Evolutionary conservation across 1,140 invertebrate species (phyloP), one percentile per base, ranked within the genome.

Genomic region (Lethrus apterus): DNA sequence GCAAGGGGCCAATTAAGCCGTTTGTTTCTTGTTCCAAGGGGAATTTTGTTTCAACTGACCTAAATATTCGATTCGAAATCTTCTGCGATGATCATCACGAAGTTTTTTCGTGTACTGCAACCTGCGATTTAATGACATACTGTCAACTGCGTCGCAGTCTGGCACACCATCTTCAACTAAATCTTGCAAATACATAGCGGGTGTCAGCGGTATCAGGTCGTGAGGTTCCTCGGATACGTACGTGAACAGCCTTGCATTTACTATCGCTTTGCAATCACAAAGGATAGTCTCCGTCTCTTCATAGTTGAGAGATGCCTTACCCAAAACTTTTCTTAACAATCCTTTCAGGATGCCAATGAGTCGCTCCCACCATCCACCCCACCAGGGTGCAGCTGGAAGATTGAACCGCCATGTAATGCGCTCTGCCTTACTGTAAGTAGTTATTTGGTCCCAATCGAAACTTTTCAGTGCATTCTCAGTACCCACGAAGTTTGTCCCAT

Each of bases 381-480:
- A 66, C 62, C 63, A 67, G 2, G 66, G 41, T 11, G 66, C 59
- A n/a, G n/a, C n/a, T n/a, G n/a, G 64, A 2, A 65, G 65, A 51
- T 65, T 68, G 51, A 70, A 69, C 11, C 57, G 54, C 63, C 65
- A 70, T 8, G 56, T 31, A 18, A 69, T 70, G 30, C 52, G 30
- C 43, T 50, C 21, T 1, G 36, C 51, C 2, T 47, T 11, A 30
- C 44, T 56, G 8, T 57, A 41, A 18, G 44, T 50, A 4, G 14
- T 13, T 5, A 62, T 51, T 21, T 32, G 14, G 10, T 51, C 5
- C 23, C 23, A 26, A n/a, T 26, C 23, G 5, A 26, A 7, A 7
- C n/a, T 26, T n/a, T 26, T 5, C 5, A 66, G 33, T 17, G 61
- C 59, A 0, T 26, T 51, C 5, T 58, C 44, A 4, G 63, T 56